Percentiles rank a stretch among this genome's conserved stretches.
Conservation (phyloP, 2,113 vertebrate genomes). For the Micromys minutus region DNA sequence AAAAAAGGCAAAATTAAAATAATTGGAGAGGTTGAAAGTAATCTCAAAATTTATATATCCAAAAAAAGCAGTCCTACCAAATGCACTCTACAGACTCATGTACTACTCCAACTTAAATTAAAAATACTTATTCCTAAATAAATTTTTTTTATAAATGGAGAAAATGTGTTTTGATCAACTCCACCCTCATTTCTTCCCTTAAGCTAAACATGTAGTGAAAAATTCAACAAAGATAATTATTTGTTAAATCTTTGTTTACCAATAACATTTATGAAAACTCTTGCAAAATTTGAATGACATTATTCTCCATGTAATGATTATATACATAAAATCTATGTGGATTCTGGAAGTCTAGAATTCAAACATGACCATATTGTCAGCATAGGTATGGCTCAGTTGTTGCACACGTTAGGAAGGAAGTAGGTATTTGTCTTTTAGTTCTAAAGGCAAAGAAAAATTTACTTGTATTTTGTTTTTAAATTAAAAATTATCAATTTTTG, state of each 20-base stretch:
- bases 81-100: background rate
- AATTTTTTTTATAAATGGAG: background rate
- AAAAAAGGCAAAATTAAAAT: too few species aligned
- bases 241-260: background rate
- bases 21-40: too few species aligned
- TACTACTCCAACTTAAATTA: background rate
- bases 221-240: background rate
- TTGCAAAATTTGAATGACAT: background rate
- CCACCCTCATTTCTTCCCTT: background rate
- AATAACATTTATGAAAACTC: background rate
- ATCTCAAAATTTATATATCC: too few species aligned
- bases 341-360: background rate
- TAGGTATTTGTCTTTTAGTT: background rate
- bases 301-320: background rate
- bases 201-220: background rate
- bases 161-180: background rate
- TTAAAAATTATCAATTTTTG: background rate
- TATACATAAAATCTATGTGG: background rate
- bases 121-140: constrained; percentile 35
- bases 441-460: background rate
- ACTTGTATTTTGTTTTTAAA: background rate
- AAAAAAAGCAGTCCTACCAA: too few species aligned
- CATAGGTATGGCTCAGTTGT: background rate
- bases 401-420: too few species aligned
- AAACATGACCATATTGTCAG: background rate